Percentiles rank a stretch among this genome's conserved stretches.
Evolutionary conservation across 2,888 invertebrate species (phyloP).

Genomic region (Oithona nana): DNA sequence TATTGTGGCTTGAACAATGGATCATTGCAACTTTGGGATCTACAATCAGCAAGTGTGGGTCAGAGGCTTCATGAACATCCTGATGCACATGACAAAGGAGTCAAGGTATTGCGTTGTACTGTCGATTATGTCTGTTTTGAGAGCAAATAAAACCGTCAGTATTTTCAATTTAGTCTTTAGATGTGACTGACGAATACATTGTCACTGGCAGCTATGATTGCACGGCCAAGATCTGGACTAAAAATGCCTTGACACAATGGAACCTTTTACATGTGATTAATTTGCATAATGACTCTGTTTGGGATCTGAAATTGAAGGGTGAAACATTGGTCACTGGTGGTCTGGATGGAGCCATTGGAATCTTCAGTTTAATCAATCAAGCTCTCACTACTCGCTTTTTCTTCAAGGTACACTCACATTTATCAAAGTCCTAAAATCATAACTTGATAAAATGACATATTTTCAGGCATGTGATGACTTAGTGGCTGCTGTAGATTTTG

Average conservation of each 20-base stretch:
- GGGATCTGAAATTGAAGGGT: slow-evolving; percentile 1
- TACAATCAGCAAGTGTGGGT: background rate
- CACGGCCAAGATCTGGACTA: slow-evolving; percentile 18
- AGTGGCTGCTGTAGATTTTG: slow-evolving; percentile 8
- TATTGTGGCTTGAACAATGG: slow-evolving; percentile 5
- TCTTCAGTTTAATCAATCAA: background rate
- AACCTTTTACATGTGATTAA: background rate
- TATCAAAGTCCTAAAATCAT: background rate
- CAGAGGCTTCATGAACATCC: background rate
- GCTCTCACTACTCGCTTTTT: background rate
- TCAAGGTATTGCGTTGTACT: no score
- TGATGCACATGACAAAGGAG: slow-evolving; percentile 11
- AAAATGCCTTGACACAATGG: background rate
- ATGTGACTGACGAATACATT: slow-evolving; percentile 17
- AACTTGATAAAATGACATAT: background rate
- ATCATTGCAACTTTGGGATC: slow-evolving; percentile 1
- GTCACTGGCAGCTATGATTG: slow-evolving; percentile 20
- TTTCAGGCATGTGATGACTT: slow-evolving; percentile 10
- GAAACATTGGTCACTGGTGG: slow-evolving; percentile 3
- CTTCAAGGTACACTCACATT: background rate
- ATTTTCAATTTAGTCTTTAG: background rate
- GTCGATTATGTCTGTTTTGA: no score
- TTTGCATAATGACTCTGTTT: slow-evolving; percentile 4
- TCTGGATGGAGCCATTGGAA: slow-evolving; percentile 8
- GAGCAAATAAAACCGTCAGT: background rate